Evolutionary conservation across 2,797 vertebrate genomes (phyloP).

Genomic region (Gallinago nigripennis): DNA sequence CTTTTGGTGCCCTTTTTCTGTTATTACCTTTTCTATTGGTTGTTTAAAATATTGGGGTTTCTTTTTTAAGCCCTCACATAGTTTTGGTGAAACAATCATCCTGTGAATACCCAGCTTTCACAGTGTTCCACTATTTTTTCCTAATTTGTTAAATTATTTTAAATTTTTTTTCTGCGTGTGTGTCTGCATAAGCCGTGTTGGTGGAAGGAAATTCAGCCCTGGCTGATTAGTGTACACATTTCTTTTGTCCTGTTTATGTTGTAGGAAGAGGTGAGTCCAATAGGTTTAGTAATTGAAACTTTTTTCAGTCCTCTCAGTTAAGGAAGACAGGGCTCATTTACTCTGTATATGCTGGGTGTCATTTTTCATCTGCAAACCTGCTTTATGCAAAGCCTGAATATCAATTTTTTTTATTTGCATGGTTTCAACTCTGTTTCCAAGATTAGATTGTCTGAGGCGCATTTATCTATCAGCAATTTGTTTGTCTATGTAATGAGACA

Average conservation of each 20-base stretch:
- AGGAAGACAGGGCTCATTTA: background rate
- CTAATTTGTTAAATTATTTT: background rate
- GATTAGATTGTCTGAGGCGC: conserved; percentile 1
- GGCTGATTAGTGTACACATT: background rate
- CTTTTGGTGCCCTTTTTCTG: background rate
- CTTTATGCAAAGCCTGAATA: background rate
- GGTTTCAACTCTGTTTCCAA: background rate
- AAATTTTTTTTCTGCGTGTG: background rate
- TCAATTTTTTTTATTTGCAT: background rate
- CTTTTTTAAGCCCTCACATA: fast-evolving
- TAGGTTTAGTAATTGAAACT: background rate
- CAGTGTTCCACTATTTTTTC: background rate
- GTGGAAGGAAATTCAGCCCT: background rate
- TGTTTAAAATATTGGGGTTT: background rate
- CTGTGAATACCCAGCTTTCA: background rate
- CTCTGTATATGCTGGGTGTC: background rate
- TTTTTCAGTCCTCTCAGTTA: background rate
- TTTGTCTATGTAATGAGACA: background rate
- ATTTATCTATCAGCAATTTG: background rate
- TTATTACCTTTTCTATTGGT: background rate
- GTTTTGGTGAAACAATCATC: background rate
- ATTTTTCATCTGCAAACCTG: conserved; percentile 13
- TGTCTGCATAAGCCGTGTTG: background rate
- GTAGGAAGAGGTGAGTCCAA: background rate
- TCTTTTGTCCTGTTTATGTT: background rate